Conservation (phyloP, 2,888 invertebrate species). For the Orchesellides sinensis region DNA sequence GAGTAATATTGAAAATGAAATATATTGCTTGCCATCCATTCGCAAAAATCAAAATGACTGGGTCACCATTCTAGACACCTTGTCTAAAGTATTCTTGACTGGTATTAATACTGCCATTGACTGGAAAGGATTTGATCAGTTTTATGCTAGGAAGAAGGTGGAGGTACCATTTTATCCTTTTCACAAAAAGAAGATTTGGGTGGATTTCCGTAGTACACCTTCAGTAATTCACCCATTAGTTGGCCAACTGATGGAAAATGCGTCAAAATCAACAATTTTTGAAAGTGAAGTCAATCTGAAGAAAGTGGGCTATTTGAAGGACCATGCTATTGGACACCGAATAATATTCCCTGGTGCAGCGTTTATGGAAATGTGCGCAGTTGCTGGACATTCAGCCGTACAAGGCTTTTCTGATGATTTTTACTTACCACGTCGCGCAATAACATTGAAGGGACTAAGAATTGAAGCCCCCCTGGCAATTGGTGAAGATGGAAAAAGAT, state of each 20-base stretch:
- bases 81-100: neutral
- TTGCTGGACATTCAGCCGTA: conserved; percentile 23
- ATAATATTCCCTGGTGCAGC: conserved; percentile 44
- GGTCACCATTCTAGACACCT: neutral
- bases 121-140: conserved; percentile 28
- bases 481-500: neutral
- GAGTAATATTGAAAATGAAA: neutral
- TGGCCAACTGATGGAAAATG: conserved; percentile 28
- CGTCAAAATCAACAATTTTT: conserved; percentile 37
- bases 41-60: conserved; percentile 12
- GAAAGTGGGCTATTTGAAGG: conserved; percentile 9
- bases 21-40: conserved; percentile 24
- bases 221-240: conserved; percentile 50
- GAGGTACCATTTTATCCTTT: conserved; percentile 52
- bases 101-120: conserved; percentile 6
- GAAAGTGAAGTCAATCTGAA: conserved; percentile 32
- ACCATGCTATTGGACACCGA: conserved; percentile 49
- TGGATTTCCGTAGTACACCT: conserved; percentile 12
- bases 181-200: conserved; percentile 51
- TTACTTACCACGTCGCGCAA: neutral
- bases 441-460: conserved; percentile 16
- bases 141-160: neutral
- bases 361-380: conserved; percentile 45
- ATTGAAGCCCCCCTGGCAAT: conserved; percentile 44
- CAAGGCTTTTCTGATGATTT: conserved; percentile 33